Percentiles rank a stretch among this genome's conserved stretches.
phyloP scores from a whole-genome alignment of 35 echinoderm and acorn worm genomes.

The Amphiura filiformis region DNA sequence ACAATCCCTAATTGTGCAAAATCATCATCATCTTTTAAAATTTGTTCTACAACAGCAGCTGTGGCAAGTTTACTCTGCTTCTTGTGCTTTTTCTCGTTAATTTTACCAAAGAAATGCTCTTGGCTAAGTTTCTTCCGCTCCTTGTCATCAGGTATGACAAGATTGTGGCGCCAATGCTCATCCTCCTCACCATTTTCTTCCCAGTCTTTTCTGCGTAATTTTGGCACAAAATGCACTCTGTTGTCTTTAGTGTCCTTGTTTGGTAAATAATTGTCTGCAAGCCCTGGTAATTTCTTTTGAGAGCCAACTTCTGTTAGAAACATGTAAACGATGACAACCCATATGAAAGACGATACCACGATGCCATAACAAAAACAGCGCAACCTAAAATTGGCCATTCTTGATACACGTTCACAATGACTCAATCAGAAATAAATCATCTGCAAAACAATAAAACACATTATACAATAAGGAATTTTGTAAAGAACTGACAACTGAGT shows the following conservation, averaged over 20 bases:
- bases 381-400: constrained; percentile 22
- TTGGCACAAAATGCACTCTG: background rate
- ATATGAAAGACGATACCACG: constrained; percentile 31
- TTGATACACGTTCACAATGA: no score
- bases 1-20: constrained; percentile 59
- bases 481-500: no score
- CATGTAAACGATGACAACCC: constrained; percentile 41
- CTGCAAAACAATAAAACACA: no score
- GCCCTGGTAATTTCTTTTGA: constrained; percentile 1
- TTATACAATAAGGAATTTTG: no score
- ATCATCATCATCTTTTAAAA: constrained; percentile 16
- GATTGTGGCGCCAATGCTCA: constrained; percentile 3
- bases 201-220: background rate
- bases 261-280: background rate
- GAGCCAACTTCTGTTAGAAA: constrained; percentile 42
- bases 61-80: background rate
- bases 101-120: background rate
- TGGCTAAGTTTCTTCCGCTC: background rate
- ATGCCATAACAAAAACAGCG: constrained; percentile 59
- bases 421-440: no score
- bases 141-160: background rate
- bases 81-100: background rate
- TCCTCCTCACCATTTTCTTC: constrained; percentile 4
- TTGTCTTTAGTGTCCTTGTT: background rate
- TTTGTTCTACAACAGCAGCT: background rate